Evolutionary conservation across 2,797 vertebrate species (phyloP).

Genomic region (Brachyrhaphis roseni): DNA sequence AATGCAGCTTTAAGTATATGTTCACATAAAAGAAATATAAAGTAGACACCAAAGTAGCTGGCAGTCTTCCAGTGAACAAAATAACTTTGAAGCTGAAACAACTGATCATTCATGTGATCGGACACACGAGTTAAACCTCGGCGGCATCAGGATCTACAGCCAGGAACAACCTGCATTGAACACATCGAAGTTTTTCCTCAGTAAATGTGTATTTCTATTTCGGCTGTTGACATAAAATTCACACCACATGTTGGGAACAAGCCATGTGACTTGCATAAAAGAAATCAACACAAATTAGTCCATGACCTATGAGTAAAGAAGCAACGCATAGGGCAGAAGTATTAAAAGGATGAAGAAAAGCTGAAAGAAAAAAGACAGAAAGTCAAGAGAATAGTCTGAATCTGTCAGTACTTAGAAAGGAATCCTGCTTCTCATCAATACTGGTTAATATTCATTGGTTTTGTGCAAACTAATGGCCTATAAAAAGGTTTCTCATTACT

Average conservation of each 20-base stretch:
- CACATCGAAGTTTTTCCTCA: neutral
- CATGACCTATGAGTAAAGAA: neutral
- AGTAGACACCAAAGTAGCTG: neutral
- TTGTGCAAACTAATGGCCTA: neutral
- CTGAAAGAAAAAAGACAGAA: neutral
- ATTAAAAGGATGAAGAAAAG: neutral
- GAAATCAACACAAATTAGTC: neutral
- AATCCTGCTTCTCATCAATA: neutral
- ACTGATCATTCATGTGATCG: slow-evolving; percentile 1
- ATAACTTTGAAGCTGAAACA: slow-evolving; percentile 3
- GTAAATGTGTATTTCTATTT: neutral
- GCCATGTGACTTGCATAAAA: neutral
- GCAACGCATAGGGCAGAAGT: neutral
- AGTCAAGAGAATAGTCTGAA: neutral
- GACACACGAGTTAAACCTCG: neutral
- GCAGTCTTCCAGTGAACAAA: neutral
- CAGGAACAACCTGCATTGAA: neutral
- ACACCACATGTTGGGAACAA: neutral
- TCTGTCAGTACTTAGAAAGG: neutral
- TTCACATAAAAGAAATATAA: slow-evolving; percentile 7
- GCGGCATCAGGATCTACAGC: neutral
- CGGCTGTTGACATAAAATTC: neutral
- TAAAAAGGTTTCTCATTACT: neutral
- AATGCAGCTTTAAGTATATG: slow-evolving; percentile 8
- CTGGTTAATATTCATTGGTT: neutral